Evolutionary conservation across 2,113 vertebrate genomes (phyloP).

Genomic region (Vimba vimba): DNA sequence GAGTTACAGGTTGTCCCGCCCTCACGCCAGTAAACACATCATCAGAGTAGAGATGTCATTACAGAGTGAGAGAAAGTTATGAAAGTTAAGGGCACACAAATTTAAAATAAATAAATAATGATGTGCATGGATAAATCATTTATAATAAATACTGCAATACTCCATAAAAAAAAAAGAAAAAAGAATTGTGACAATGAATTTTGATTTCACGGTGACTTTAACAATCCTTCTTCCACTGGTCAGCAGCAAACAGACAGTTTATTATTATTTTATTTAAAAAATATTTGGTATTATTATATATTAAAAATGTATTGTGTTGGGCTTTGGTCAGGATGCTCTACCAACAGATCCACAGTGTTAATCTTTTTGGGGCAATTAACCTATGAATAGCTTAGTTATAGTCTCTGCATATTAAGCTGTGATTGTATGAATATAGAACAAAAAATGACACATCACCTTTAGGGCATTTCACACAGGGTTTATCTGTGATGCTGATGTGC

Average conservation of each 20-base stretch:
- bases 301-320: not conserved
- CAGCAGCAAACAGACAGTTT: not conserved
- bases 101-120: too few relatives aligned
- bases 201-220: too few relatives aligned
- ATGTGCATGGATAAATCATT: too few relatives aligned
- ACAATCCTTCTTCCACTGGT: not conserved
- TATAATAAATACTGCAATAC: too few relatives aligned
- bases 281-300: not conserved
- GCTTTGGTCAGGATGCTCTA: not conserved
- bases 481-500: conserved; percentile 56
- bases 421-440: not conserved
- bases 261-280: not conserved
- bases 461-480: not conserved
- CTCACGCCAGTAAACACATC: too few relatives aligned
- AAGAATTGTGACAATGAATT: too few relatives aligned
- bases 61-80: too few relatives aligned
- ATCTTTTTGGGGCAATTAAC: not conserved
- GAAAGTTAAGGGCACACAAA: too few relatives aligned
- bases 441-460: not conserved
- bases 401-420: not conserved
- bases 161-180: too few relatives aligned
- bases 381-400: not conserved
- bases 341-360: not conserved
- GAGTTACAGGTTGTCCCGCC: too few relatives aligned
- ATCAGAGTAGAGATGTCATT: too few relatives aligned